Base-by-base conservation (phyloP, 2,888 invertebrate species). In the Lycophotia porphyrea region DNA sequence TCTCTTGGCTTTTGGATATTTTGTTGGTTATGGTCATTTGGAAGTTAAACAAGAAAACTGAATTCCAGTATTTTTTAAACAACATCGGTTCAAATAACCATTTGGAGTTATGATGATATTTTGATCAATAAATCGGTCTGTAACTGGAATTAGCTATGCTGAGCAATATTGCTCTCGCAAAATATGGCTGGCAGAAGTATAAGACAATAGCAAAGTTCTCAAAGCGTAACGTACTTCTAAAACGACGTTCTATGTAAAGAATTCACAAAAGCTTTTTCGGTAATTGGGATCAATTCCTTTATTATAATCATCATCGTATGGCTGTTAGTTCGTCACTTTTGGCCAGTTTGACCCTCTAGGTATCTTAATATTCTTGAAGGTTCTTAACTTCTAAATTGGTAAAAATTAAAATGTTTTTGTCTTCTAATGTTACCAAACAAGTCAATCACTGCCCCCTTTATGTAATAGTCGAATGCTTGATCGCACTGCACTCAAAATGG, bases 11-110 rank as follows among this genome's bases (percentile, higher is more conserved):
- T 31, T 34, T 34, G 5, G 5, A 55, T 61, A 7, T 61, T 13
- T n/a, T 39, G 34, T 42, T 76, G 69, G 31, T n/a, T n/a, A n/a
- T n/a, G n/a, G n/a, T n/a, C n/a, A n/a, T 78, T 42, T 80, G 71
- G 63, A 71, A 77, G 44, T 47, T 47, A 47, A 47, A 47, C 18
- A 47, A 47, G 18, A 47, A 18, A 47, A 5, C 44, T 18, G 44
- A 13, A 18, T 44, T 44, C 18, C 3, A 44, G 15, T 44, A 15
- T 18, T 44, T 18, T 44, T 18, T 18, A 15, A 15, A 44, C 5
- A 18, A 18, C 18, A 44, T 44, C 15, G 18, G 44, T 47, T 47
- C 18, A 47, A 47, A 21, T 5, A 5, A 47, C 5, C 7, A 47
- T 47, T 18, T 47, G 44, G 44, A 18, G 44, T 13, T 44, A 44